phyloP scores from a whole-genome alignment of 2,888 invertebrate genomes.

The Pherbina coryleti region DNA sequence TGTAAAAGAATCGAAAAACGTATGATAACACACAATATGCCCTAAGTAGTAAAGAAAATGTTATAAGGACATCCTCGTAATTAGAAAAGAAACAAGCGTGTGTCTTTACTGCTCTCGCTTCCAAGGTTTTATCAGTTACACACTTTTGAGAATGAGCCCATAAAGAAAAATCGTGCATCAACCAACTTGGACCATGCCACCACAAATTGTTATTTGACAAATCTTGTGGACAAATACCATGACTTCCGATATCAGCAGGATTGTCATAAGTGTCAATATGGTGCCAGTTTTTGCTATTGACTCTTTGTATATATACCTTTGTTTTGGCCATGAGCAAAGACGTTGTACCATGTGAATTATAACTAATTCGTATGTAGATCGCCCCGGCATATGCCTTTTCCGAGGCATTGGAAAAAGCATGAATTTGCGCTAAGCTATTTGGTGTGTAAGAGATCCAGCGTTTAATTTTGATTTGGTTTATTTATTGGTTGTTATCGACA shows the following conservation, averaged over 20 bases:
- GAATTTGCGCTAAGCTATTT: constrained; percentile 9
- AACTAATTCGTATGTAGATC: not conserved
- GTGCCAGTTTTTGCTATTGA: constrained; percentile 5
- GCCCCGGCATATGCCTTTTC: constrained; percentile 38
- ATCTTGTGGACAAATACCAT: not conserved
- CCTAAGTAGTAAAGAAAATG: not conserved
- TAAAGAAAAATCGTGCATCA: no score
- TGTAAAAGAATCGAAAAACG: constrained; percentile 1
- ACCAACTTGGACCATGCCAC: constrained; percentile 34
- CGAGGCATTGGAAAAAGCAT: constrained; percentile 40
- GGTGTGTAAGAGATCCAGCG: constrained; percentile 33
- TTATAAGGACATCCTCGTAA: not conserved
- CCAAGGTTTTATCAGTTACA: no score
- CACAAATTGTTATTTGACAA: not conserved
- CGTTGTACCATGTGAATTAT: not conserved
- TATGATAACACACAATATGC: not conserved
- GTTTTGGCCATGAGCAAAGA: constrained; percentile 31
- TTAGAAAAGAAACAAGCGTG: not conserved
- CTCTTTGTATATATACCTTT: constrained; percentile 25
- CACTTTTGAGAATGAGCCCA: no score
- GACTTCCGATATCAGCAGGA: constrained; percentile 28
- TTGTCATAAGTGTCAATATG: constrained; percentile 24
- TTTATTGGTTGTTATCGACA: not conserved
- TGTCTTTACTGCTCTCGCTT: not conserved
- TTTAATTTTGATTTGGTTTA: constrained; percentile 32